Conservation (phyloP, 2,888 invertebrate genomes). For the Lissonota sp. region DNA sequence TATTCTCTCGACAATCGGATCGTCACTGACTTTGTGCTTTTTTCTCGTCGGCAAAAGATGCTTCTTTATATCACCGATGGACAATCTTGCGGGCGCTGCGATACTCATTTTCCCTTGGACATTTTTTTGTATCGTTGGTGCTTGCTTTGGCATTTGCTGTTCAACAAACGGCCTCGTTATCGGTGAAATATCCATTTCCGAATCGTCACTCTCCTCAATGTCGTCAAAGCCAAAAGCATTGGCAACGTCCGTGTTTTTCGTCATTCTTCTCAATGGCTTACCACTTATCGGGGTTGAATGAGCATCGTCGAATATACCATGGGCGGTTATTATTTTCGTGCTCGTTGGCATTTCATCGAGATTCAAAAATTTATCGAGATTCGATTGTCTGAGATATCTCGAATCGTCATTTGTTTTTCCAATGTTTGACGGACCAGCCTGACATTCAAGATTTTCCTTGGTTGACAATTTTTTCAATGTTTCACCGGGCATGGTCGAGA, state of each 20-base stretch:
- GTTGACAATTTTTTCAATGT: neutral
- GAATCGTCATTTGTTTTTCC: conserved; percentile 54
- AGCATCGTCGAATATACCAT: conserved; percentile 76
- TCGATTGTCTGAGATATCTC: conserved; percentile 72
- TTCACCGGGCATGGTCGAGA: neutral
- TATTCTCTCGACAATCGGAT: conserved; percentile 14
- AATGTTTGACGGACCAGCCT: conserved; percentile 71
- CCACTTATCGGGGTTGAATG: conserved; percentile 67
- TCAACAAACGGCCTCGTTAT: conserved; percentile 6
- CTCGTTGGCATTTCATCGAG: conserved; percentile 74
- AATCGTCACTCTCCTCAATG: conserved; percentile 11
- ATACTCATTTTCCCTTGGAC: neutral
- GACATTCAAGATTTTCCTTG: conserved; percentile 46
- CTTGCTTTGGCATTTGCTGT: neutral
- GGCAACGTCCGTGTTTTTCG: conserved; percentile 61
- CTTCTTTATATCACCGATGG: conserved; percentile 67
- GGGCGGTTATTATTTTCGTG: conserved; percentile 70
- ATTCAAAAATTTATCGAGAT: conserved; percentile 76
- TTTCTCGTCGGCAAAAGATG: conserved; percentile 51
- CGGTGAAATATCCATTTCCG: conserved; percentile 37
- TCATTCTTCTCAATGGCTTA: conserved; percentile 54
- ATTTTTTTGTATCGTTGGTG: neutral
- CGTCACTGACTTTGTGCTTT: conserved; percentile 11
- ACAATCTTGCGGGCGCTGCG: conserved; percentile 63
- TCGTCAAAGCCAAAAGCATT: conserved; percentile 79